These are phyloP conservation scores for Phoxinus dragarum DNA, from an alignment of 2,797 vertebrate species.

Conservation along the genomic window DNA sequence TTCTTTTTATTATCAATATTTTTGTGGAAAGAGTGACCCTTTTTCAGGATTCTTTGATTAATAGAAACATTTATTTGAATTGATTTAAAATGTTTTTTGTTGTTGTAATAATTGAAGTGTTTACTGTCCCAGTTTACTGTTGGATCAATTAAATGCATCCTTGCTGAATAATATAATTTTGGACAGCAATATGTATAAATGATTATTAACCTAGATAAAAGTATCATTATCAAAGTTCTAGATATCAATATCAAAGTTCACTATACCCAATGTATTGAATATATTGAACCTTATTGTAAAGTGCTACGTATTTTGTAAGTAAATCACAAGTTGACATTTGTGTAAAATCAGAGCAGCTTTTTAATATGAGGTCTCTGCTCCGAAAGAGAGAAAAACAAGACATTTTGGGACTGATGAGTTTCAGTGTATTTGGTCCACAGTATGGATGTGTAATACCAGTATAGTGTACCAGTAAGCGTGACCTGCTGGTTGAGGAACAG, in stretches of 20 bases:
- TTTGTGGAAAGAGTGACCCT: neutral
- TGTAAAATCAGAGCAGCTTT: constrained; percentile 2
- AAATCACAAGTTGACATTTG: constrained; percentile 7
- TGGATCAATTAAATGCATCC: neutral
- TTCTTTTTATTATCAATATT: neutral
- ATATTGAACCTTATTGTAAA: neutral
- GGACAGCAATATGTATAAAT: neutral
- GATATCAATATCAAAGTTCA: neutral
- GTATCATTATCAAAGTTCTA: neutral
- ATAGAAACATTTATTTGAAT: neutral
- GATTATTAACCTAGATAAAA: neutral
- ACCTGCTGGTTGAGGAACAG: constrained; percentile 31
- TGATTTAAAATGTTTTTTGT: neutral
- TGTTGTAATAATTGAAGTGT: neutral
- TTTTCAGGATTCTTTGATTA: neutral
- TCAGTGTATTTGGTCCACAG: constrained; percentile 21
- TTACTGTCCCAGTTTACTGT: neutral
- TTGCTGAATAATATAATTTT: neutral
- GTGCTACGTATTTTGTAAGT: neutral
- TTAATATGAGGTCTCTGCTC: neutral
- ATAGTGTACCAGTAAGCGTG: neutral
- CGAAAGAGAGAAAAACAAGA: neutral
- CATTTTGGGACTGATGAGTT: neutral
- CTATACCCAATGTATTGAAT: neutral
- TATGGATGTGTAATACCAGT: neutral